A percentile compares a stretch with the other conserved stretches of the same genome.
phyloP scores from a whole-genome alignment of 92 coral and sea anemone genomes.

The Bergia puertoricense region DNA sequence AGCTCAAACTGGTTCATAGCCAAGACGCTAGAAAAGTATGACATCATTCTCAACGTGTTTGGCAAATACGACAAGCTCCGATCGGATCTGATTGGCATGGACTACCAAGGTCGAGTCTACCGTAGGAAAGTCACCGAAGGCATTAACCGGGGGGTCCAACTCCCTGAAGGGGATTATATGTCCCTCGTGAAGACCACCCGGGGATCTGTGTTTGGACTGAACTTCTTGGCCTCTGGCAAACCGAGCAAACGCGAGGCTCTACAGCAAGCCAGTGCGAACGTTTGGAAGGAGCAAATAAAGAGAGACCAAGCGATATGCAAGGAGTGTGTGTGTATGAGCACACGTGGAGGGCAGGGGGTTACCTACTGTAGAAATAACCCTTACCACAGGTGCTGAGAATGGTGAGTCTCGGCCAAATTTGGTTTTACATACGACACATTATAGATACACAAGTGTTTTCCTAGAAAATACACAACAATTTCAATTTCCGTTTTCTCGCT shows the following conservation, averaged over 20 bases:
- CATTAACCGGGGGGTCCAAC: slow-evolving; percentile 47
- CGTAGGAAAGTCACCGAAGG: slow-evolving; percentile 62
- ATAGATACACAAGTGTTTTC: background rate
- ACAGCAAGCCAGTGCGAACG: slow-evolving; percentile 53
- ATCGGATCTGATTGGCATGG: slow-evolving; percentile 67
- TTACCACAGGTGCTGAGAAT: slow-evolving; percentile 82
- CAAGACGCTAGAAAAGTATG: slow-evolving; percentile 73
- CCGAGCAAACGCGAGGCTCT: slow-evolving; percentile 45
- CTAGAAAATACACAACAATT: background rate
- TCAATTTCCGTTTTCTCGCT: no score
- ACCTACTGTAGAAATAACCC: slow-evolving; percentile 93
- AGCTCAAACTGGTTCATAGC: slow-evolving; percentile 56
- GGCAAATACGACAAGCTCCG: slow-evolving; percentile 81
- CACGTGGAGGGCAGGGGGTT: slow-evolving; percentile 77
- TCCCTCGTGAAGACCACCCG: slow-evolving; percentile 71
- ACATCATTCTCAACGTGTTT: slow-evolving; percentile 87
- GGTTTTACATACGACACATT: background rate
- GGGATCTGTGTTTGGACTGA: slow-evolving; percentile 81
- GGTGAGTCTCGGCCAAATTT: slow-evolving; percentile 46
- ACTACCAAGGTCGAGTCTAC: slow-evolving; percentile 72
- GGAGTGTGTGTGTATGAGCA: slow-evolving; percentile 90
- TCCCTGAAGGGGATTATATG: slow-evolving; percentile 80
- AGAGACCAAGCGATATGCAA: slow-evolving; percentile 85
- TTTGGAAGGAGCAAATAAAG: slow-evolving; percentile 91
- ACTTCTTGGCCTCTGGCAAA: slow-evolving; percentile 69